Conservation (phyloP, 2,888 invertebrate genomes). For the Oxycera nigricornis region DNA sequence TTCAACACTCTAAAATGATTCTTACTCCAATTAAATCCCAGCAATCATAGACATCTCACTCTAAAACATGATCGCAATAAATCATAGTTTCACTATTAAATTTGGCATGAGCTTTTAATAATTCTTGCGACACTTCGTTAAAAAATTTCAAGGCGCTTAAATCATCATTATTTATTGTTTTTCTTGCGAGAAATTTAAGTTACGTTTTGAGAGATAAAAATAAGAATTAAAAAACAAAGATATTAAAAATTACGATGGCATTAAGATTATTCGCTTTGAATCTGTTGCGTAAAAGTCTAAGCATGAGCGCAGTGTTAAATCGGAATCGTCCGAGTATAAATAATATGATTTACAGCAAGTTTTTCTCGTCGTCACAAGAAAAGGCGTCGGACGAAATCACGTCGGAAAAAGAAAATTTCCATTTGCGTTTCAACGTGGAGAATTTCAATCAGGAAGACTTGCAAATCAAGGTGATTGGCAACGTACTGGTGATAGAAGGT, state of each 20-base stretch:
- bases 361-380: background rate
- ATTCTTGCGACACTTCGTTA: background rate
- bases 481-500: constrained; percentile 26
- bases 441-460: constrained; percentile 20
- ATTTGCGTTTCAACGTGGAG: constrained; percentile 19
- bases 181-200: background rate
- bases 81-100: constrained; percentile 8
- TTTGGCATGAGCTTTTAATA: background rate
- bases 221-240: background rate
- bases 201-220: background rate
- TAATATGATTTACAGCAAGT: background rate
- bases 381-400: constrained; percentile 11
- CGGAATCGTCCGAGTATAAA: background rate
- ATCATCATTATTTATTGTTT: background rate
- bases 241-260: background rate
- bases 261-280: constrained; percentile 7
- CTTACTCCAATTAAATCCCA: background rate
- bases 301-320: background rate
- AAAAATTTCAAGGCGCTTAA: constrained; percentile 13
- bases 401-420: constrained; percentile 18
- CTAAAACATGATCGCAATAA: background rate
- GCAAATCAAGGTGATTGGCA: constrained; percentile 24
- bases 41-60: background rate
- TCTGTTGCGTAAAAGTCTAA: background rate
- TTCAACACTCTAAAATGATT: no score